These are phyloP conservation scores for Calidris pygmaea DNA, from an alignment of 2,113 vertebrate genomes.

Conservation along the genomic window DNA sequence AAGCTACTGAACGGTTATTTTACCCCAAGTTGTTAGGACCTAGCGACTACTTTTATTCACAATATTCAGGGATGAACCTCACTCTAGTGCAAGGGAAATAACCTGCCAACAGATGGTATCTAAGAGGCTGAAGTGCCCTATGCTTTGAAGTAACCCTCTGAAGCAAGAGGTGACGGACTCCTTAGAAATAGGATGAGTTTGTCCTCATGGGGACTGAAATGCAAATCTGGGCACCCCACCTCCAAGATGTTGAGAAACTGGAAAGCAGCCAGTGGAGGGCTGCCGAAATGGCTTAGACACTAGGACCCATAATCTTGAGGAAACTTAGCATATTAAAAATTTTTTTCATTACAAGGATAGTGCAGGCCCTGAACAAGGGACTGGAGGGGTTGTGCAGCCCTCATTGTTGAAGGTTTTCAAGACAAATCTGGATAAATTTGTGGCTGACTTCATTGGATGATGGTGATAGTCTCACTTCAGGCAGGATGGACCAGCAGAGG, in stretches of 20 bases:
- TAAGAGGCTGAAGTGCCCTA: neutral
- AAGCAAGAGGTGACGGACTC: neutral
- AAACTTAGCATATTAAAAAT: neutral
- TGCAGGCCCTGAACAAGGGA: neutral
- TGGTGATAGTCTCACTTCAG: neutral
- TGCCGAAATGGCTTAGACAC: neutral
- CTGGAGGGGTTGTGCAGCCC: neutral
- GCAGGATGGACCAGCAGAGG: neutral
- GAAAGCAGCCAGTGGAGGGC: neutral
- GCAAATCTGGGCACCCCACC: neutral
- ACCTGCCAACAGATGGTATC: neutral
- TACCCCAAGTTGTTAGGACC: fast-evolving
- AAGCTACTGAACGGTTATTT: neutral
- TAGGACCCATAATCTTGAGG: neutral
- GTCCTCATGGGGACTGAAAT: neutral
- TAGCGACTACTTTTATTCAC: neutral
- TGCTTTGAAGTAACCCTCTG: neutral
- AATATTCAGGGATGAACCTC: neutral
- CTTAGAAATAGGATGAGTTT: neutral
- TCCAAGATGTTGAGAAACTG: neutral
- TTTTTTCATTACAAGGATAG: neutral
- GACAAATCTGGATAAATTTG: neutral
- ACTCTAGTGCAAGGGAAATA: neutral
- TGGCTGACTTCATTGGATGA: neutral
- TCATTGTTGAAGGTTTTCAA: neutral